phyloP scores from a whole-genome alignment of 2,113 vertebrate species.

The Tenrec ecaudatus region DNA sequence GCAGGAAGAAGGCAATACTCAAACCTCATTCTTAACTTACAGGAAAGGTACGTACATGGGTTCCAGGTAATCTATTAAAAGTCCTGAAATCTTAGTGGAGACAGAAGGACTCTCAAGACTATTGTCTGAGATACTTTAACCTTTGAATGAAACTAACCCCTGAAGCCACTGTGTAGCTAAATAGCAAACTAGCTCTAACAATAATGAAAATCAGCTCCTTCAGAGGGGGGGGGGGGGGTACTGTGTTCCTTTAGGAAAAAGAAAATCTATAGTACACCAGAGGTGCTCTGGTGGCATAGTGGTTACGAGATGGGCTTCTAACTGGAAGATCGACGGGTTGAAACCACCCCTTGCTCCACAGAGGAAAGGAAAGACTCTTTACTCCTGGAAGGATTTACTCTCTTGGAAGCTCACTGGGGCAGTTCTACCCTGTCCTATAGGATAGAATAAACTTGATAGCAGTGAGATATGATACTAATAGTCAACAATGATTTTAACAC shows the following conservation, averaged over 20 bases:
- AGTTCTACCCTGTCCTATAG: no score
- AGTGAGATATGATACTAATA: not conserved
- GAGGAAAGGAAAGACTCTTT: no score
- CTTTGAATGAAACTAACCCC: not conserved
- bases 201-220: not conserved
- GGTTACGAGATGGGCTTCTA: no score
- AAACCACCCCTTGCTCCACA: no score
- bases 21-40: constrained; percentile 16
- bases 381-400: no score
- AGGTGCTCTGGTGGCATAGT: no score
- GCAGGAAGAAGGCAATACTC: not conserved
- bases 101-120: not conserved
- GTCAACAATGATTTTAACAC: not conserved
- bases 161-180: not conserved
- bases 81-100: not conserved
- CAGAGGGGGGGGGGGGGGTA: not conserved
- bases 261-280: not conserved
- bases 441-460: no score
- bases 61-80: not conserved
- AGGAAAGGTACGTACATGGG: not conserved
- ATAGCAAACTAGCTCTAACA: not conserved
- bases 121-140: not conserved
- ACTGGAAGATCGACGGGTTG: no score
- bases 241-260: not conserved
- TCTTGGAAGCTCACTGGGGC: no score